Base-by-base conservation (phyloP, 2,888 invertebrate species). In the Athripsodes cinereus region DNA sequence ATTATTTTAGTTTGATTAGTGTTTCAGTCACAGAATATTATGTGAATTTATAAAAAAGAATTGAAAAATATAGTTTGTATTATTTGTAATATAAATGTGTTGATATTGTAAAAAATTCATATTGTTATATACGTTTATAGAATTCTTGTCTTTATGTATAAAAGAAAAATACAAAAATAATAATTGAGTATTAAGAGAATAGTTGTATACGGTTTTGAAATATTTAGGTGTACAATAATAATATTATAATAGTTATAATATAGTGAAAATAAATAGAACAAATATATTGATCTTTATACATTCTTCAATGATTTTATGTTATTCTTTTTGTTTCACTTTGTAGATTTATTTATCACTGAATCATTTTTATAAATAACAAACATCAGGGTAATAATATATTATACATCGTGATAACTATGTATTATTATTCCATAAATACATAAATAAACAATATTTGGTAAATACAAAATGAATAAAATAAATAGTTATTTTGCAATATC, bases 221-320 rank as follows among this genome's bases (percentile, higher is more conserved):
- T 61, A 63, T 57, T 55, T 63, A 63, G 58, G 58, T 63, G 63
- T 63, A 63, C 61, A 63, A 62, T n/a, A n/a, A n/a, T n/a, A 61
- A 57, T 40, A 40, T 40, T 40, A 40, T n/a, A 40, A 40, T 40
- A 40, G 13, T 40, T n/a, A 13, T 13, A n/a, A 40, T 8, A 40
- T 40, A 40, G 40, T 8, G 40, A 13, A 40, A 26, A 40, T 40
- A 16, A 40, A 13, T 40, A 48, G 48, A 48, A 20, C 6, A 19
- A 48, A 48, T 20, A 48, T 20, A 20, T 48, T 21, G 16, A 19
- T 5, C 19, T 20, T 48, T 20, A 16, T 46, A 48, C 20, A 19
- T 48, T 48, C 11, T 19, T 48, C 13, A 10, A 8, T 40, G 13
- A 13, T 40, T 40, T 40, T 31, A 31, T 8, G 11, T 11, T n/a